Base-by-base conservation (phyloP, 2,797 vertebrate species). In the Pangasius krempfi region DNA sequence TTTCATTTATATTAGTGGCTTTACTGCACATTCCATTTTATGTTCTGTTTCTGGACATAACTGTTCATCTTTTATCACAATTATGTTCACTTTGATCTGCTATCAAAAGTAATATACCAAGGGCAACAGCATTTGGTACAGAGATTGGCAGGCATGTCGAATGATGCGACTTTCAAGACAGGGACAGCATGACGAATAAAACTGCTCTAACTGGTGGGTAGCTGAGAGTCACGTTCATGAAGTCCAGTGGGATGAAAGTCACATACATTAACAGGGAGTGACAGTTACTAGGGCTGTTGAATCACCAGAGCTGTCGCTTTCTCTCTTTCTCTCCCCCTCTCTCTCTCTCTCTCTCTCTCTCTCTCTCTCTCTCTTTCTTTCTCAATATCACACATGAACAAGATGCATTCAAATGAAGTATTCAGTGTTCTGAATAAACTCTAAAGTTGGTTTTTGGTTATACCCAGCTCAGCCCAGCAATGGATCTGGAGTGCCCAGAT, bases 251-350 rank as follows among this genome's bases (percentile, higher is more conserved):
- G 60, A 70, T 89, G 86, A 91, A 80, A 91, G 90, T 91, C 90
- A 93, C 66, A 82, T 91, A 16, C 5, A 86, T 89, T 87, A 87
- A 89, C 83, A 33, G 86, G 86, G 88, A 91, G 52, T 92, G 92
- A 92, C 89, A 90, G 90, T 85, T 75, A 89, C 60, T 85, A 87
- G 87, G 83, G 90, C 87, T 58, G n/a, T 83, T 2, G 25, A 33
- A 68, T 52, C 62, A 50, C 82, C 44, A 66, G 16, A 18, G 3
- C 82, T 47, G 0, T 64, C 80, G 47, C 22, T 68, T 86, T 64
- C 72, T 30, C 82, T 86, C 56, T 83, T 25, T 68, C 82, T 68
- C n/a, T n/a, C n/a, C n/a, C n/a, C n/a, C 62, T 58, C 50, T 58
- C 1, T 60, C 30, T 58, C 1, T 76, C 37, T 27, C 70, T 78